Evolutionary conservation across 2,888 invertebrate species (phyloP).

Genomic region (Phania funesta): DNA sequence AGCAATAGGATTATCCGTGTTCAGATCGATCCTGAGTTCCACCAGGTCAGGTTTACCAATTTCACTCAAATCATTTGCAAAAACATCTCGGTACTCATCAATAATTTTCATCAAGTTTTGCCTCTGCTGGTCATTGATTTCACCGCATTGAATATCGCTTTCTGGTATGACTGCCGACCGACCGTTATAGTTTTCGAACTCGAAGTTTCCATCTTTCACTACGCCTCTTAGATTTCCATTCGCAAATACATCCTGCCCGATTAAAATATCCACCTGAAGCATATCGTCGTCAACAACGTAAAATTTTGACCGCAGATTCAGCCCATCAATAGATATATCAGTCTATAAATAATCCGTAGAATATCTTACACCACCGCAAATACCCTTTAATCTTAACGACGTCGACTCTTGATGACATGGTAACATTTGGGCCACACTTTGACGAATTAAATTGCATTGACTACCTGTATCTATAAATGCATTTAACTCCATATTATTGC

Average conservation of each 20-base stretch:
- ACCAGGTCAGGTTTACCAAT: background rate
- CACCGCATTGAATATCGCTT: too few species aligned
- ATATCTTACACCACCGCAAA: conserved; percentile 22
- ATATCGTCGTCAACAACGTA: too few species aligned
- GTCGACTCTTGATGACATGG: background rate
- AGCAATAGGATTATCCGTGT: conserved; percentile 19
- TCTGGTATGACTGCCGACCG: too few species aligned
- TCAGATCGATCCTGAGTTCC: conserved; percentile 43
- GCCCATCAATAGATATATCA: too few species aligned
- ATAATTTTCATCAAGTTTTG: background rate
- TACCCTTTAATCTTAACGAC: background rate
- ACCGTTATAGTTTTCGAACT: too few species aligned
- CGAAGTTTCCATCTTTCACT: too few species aligned
- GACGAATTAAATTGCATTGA: background rate
- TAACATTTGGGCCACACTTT: background rate
- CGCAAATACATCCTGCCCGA: too few species aligned
- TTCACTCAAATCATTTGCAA: background rate
- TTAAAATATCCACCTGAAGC: too few species aligned
- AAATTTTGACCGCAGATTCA: too few species aligned
- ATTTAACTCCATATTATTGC: background rate
- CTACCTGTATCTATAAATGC: background rate
- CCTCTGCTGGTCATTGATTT: too few species aligned
- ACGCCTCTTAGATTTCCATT: too few species aligned
- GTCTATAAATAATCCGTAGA: too few species aligned
- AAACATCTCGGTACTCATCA: conserved; percentile 19